Base-by-base conservation (phyloP, 2,113 vertebrate genomes). In the Trachemys scripta region DNA sequence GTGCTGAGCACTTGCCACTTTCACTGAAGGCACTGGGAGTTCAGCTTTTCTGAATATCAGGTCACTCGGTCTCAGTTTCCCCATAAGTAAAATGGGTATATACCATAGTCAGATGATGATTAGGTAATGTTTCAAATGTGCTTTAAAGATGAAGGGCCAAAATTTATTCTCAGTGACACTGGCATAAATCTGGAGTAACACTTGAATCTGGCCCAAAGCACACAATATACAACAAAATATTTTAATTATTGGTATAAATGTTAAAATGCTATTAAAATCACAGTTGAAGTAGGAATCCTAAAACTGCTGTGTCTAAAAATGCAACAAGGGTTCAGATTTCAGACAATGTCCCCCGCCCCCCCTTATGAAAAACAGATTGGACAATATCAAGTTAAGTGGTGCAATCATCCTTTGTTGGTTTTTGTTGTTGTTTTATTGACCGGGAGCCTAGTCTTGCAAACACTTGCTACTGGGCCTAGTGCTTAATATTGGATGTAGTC, bases 181-280 rank as follows among this genome's bases (percentile, higher is more conserved):
- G 22, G 4, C n/a, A 12, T 42, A 42, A 75, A 75, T 24, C n/a
- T 42, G 19, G 69, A 75, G 19, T 75, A 22, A 75, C 69, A 75
- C 9, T 75, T 42, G 19, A 75, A 75, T 42, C n/a, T 75, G 72
- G 22, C 22, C 10, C 19, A 4, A 89, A 65, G 25, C 78, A 25
- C 57, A 79, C 31, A 87, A 59, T 75, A 59, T 51, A 85, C 90
- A 89, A 65, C n/a, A 94, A 90, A 27, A 25, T 90, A 59, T 76
- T 93, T 89, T 76, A 69, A 72, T 79, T 51, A 69, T 42, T 94
- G n/a, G 20, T 20, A 75, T 12, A 42, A 12, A 75, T 38, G 22
- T 20, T 91, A 22, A 79, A 91, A 75, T 7, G 1, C 59, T 75
- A 5, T 29, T 81, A 65, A 79, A 24, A 42, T 88, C 78, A 82